Conservation (phyloP, 1,140 invertebrate genomes). For the Papilio helenus region DNA sequence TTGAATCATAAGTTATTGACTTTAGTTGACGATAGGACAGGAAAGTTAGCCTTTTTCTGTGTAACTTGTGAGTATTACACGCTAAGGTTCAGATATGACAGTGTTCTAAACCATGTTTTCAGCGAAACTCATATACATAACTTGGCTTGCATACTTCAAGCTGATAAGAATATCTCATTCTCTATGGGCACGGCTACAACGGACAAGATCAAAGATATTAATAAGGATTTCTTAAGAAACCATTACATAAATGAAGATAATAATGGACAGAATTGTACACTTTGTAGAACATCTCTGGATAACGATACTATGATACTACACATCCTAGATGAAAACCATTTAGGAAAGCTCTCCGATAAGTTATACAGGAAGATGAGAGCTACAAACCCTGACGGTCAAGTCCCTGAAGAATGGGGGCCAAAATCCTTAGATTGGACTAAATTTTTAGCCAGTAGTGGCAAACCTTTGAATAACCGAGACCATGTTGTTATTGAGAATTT, state of each 20-base stretch:
- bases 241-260: constrained; percentile 54
- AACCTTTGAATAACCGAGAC: constrained; percentile 66
- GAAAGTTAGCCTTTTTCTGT: constrained; percentile 77
- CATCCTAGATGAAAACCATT: constrained; percentile 74
- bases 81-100: constrained; percentile 74
- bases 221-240: constrained; percentile 67
- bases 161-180: constrained; percentile 69
- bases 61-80: constrained; percentile 78
- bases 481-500: constrained; percentile 77
- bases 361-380: constrained; percentile 66
- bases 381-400: constrained; percentile 56
- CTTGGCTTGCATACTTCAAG: constrained; percentile 68
- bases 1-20: constrained; percentile 72
- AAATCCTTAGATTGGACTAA: constrained; percentile 75
- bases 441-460: constrained; percentile 70
- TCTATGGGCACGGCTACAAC: constrained; percentile 53
- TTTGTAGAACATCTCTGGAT: constrained; percentile 66
- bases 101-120: constrained; percentile 75
- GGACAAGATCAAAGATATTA: constrained; percentile 70
- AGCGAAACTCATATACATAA: constrained; percentile 74
- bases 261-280: constrained; percentile 54
- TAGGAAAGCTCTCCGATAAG: constrained; percentile 69
- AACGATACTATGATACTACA: constrained; percentile 64
- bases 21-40: constrained; percentile 73
- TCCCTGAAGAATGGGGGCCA: constrained; percentile 76